Evolutionary conservation across 2,113 vertebrate genomes (phyloP).

Genomic region (Lethenteron reissneri): DNA sequence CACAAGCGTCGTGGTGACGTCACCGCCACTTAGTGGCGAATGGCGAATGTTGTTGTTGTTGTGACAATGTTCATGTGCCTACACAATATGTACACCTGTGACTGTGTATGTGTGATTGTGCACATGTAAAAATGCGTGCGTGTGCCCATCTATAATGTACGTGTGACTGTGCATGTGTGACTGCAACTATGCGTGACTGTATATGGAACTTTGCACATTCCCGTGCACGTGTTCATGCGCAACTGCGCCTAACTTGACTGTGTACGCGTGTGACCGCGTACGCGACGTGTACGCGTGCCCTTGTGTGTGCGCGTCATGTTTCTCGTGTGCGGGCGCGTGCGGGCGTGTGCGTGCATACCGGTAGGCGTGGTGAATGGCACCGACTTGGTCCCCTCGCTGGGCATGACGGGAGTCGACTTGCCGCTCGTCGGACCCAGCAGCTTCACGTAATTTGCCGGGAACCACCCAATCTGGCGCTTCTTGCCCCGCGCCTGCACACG

Average conservation of each 20-base stretch:
- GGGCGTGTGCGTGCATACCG: conserved; percentile 47
- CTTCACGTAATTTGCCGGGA: conserved; percentile 94
- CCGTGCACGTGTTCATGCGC: no score
- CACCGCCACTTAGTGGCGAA: no score
- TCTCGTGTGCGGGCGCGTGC: conserved; percentile 15
- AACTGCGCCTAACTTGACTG: no score
- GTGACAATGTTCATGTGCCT: neutral
- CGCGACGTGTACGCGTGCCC: no score
- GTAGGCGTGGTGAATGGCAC: conserved; percentile 44
- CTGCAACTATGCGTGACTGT: neutral
- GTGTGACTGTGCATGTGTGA: neutral
- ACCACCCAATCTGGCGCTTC: conserved; percentile 95
- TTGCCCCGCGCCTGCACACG: conserved; percentile 58
- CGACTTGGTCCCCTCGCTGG: neutral
- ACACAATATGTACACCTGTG: neutral
- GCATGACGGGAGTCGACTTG: conserved; percentile 23
- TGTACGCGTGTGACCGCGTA: no score
- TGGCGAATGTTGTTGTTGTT: no score
- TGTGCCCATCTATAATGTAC: neutral
- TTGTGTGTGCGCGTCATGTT: neutral
- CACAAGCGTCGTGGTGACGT: no score
- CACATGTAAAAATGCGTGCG: neutral
- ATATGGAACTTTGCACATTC: neutral
- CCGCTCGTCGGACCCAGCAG: conserved; percentile 80
- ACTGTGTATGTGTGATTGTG: neutral